Conservation (phyloP, 2,113 vertebrate species). For the Chinchilla lanigera region DNA sequence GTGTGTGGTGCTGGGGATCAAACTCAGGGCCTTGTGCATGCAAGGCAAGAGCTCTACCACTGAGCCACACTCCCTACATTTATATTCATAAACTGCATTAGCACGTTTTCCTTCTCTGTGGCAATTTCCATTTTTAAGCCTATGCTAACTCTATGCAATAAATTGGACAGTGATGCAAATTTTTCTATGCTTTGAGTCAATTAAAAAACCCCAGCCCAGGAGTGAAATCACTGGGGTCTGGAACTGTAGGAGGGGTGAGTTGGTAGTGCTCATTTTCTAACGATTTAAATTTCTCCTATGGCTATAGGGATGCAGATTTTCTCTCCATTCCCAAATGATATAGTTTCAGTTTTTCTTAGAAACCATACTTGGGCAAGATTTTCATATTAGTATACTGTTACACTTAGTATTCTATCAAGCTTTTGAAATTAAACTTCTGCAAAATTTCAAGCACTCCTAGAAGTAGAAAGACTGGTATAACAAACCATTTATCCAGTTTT, state of each 20-base stretch:
- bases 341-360: constrained; percentile 47
- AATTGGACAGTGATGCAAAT: constrained; percentile 27
- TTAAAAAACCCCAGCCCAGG: not conserved
- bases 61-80: not conserved
- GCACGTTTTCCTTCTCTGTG: constrained; percentile 18
- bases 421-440: constrained; percentile 39
- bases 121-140: constrained; percentile 56
- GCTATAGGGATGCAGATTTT: constrained; percentile 30
- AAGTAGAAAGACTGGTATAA: constrained; percentile 4
- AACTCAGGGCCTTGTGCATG: not conserved
- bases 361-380: constrained; percentile 46
- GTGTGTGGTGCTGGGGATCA: no score
- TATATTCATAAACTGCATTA: constrained; percentile 55
- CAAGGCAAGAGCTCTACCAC: not conserved
- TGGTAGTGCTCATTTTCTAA: not conserved
- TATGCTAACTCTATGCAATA: constrained; percentile 55
- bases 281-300: constrained; percentile 25
- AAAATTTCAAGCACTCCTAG: constrained; percentile 37
- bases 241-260: not conserved
- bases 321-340: not conserved
- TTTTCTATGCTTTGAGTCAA: constrained; percentile 51
- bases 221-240: not conserved
- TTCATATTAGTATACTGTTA: constrained; percentile 43
- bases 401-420: constrained; percentile 13
- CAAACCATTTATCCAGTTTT: constrained; percentile 50